phyloP scores from a whole-genome alignment of 2,113 vertebrate genomes.

The Engraulis encrasicolus region DNA sequence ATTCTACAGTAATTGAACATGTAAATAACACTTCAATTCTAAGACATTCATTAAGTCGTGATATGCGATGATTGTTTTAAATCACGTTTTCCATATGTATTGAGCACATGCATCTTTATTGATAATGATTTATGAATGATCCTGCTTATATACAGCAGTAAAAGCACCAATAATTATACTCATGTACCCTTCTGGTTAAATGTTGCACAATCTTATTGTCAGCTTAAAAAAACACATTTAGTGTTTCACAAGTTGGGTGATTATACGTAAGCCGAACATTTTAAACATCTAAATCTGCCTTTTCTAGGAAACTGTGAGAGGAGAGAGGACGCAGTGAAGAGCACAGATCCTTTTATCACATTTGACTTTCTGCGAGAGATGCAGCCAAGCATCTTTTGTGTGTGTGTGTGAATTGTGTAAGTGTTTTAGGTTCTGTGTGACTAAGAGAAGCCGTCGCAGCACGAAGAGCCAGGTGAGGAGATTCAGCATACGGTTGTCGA shows the following conservation, averaged over 20 bases:
- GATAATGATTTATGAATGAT: too few relatives aligned
- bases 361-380: not conserved
- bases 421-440: not conserved
- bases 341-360: not conserved
- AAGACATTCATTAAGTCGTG: too few relatives aligned
- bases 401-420: slow-evolving; percentile 4
- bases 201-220: not conserved
- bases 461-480: slow-evolving; percentile 3
- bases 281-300: not conserved
- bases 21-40: too few relatives aligned
- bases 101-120: too few relatives aligned
- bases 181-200: too few relatives aligned
- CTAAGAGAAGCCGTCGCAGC: not conserved
- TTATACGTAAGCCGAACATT: not conserved
- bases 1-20: too few relatives aligned
- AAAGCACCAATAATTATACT: too few relatives aligned
- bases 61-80: too few relatives aligned
- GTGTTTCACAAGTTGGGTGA: not conserved
- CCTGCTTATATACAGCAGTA: too few relatives aligned
- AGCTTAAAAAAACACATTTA: not conserved
- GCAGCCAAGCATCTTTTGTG: not conserved
- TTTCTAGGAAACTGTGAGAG: not conserved
- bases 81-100: too few relatives aligned
- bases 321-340: not conserved
- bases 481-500: not conserved